A percentile compares a stretch with the other conserved stretches of the same genome.
Conservation (phyloP, 2,888 invertebrate genomes). For the Lochmaea crataegi region DNA sequence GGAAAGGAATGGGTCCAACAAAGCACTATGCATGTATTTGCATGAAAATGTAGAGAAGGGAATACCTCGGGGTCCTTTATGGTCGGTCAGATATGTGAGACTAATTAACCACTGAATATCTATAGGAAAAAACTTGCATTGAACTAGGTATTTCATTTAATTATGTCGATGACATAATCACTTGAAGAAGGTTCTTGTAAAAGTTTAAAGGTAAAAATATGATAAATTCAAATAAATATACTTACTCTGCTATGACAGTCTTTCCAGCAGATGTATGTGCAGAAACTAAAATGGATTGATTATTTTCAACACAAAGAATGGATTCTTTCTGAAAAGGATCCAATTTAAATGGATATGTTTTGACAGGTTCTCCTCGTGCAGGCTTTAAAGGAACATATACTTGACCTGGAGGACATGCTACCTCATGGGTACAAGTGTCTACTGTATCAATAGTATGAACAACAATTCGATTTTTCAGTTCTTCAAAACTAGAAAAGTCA, state of each 20-base stretch:
- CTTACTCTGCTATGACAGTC: conserved; percentile 98
- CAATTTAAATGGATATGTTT: conserved; percentile 92
- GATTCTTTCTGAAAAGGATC: conserved; percentile 99
- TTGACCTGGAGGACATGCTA: conserved; percentile 90
- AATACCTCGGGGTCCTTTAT: too few species aligned
- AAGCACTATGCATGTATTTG: too few species aligned
- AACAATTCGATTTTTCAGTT: conserved; percentile 82
- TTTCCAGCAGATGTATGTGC: conserved; percentile 99
- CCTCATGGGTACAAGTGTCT: conserved; percentile 96
- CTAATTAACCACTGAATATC: too few species aligned
- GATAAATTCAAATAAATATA: conserved; percentile 44
- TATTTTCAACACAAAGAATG: conserved; percentile 95
- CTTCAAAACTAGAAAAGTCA: conserved; percentile 77
- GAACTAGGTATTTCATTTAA: too few species aligned
- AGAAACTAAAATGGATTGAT: conserved; percentile 97
- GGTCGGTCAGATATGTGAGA: too few species aligned
- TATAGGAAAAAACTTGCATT: too few species aligned
- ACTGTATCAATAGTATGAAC: conserved; percentile 90
- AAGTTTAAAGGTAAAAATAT: neutral
- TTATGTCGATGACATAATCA: too few species aligned
- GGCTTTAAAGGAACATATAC: conserved; percentile 76
- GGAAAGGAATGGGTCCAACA: too few species aligned
- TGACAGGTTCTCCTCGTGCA: conserved; percentile 79
- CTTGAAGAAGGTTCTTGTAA: too few species aligned
- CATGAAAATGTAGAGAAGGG: too few species aligned